Percentiles rank a stretch among this genome's conserved stretches.
These are phyloP conservation scores for Argyrosomus japonicus DNA, from an alignment of 2,113 vertebrate genomes.

Conservation along the genomic window DNA sequence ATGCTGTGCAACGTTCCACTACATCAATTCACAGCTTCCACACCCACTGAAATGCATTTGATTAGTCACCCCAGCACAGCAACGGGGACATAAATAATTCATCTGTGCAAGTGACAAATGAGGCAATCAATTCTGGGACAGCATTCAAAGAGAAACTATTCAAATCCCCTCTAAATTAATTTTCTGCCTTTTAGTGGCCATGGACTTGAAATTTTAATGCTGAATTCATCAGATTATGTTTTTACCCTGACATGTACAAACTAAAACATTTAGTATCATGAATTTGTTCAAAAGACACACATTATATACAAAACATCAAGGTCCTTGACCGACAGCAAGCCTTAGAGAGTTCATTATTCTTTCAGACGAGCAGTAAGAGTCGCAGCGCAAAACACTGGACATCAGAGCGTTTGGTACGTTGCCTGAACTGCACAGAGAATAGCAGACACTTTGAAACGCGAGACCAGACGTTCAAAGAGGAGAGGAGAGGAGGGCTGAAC, in stretches of 20 bases:
- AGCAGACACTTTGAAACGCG: constrained; percentile 16
- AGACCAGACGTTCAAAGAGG: constrained; percentile 26
- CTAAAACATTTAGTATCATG: constrained; percentile 6
- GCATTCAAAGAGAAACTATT: constrained; percentile 79
- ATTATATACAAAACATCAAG: constrained; percentile 18
- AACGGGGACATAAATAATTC: constrained; percentile 81
- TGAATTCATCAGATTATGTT: constrained; percentile 51
- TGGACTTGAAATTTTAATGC: constrained; percentile 60
- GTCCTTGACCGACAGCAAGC: neutral
- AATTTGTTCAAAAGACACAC: constrained; percentile 14
- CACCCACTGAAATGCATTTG: constrained; percentile 74
- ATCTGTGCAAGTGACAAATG: constrained; percentile 82
- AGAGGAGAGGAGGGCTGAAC: constrained; percentile 19
- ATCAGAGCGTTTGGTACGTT: constrained; percentile 9
- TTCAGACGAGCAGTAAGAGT: constrained; percentile 7
- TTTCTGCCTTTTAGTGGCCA: constrained; percentile 67
- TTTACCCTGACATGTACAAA: constrained; percentile 26
- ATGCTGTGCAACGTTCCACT: constrained; percentile 63
- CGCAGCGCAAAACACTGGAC: constrained; percentile 35
- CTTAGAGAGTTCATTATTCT: constrained; percentile 12
- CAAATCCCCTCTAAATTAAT: constrained; percentile 76
- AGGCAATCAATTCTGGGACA: constrained; percentile 79
- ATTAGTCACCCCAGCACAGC: constrained; percentile 77
- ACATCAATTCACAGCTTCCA: constrained; percentile 68
- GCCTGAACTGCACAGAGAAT: constrained; percentile 16